Conservation (phyloP, 92 coral and sea anemone genomes). For the Scolanthus callimorphus region DNA sequence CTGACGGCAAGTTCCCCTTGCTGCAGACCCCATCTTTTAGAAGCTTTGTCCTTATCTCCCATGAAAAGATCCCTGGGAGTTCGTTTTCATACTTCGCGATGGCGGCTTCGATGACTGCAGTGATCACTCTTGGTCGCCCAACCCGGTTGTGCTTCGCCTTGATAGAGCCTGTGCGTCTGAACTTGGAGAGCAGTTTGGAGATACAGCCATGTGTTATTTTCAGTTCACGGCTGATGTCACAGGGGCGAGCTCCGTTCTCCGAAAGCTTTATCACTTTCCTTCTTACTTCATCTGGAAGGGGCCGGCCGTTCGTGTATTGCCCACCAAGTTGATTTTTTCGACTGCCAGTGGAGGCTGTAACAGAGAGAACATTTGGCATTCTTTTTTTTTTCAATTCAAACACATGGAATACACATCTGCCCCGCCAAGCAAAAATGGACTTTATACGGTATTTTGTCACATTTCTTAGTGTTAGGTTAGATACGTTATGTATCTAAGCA, state of each 20-base stretch:
- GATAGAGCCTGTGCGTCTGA: slow-evolving; percentile 60
- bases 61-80: slow-evolving; percentile 63
- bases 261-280: slow-evolving; percentile 45
- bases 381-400: no score
- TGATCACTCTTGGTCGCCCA: slow-evolving; percentile 59
- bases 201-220: slow-evolving; percentile 68
- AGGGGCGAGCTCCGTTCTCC: slow-evolving; percentile 55
- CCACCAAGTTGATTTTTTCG: slow-evolving; percentile 67
- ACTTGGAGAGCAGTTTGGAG: slow-evolving; percentile 59
- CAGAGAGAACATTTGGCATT: no score
- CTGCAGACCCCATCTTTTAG: no score
- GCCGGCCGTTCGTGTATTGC: slow-evolving; percentile 54
- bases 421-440: no score
- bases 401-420: no score
- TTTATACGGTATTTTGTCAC: no score
- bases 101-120: slow-evolving; percentile 44
- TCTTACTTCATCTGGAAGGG: slow-evolving; percentile 45
- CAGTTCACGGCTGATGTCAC: slow-evolving; percentile 66
- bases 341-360: no score
- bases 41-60: no score
- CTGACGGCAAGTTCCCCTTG: no score
- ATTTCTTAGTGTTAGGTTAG: no score
- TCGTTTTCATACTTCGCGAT: slow-evolving; percentile 48
- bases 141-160: slow-evolving; percentile 43
- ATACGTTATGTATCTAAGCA: no score